Evolutionary conservation across 2,113 vertebrate species (phyloP).

Genomic region (Megaleporinus macrocephalus): DNA sequence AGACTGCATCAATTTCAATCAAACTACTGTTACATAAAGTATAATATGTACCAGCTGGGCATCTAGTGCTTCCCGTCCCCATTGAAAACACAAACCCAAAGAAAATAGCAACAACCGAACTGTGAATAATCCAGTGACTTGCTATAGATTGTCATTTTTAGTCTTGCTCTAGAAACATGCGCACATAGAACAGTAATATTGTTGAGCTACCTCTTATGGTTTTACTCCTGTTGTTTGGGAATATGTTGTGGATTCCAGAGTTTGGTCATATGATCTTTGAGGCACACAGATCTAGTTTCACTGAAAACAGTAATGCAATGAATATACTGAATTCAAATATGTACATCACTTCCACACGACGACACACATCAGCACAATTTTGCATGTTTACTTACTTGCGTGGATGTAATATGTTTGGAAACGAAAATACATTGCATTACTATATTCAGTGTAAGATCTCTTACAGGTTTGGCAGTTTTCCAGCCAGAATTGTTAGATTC

Average conservation of each 20-base stretch:
- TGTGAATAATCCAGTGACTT: not conserved
- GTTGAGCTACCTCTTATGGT: not conserved
- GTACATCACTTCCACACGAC: not conserved
- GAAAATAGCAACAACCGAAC: not conserved
- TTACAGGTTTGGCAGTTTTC: constrained; percentile 14
- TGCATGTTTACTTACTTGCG: not conserved
- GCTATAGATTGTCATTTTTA: constrained; percentile 13
- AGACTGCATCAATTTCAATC: not conserved
- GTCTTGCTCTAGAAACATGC: not conserved
- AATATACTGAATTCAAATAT: not conserved
- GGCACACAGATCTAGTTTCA: constrained; percentile 18
- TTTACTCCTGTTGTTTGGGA: not conserved
- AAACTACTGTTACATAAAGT: not conserved
- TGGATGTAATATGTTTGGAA: not conserved
- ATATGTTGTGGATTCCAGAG: constrained; percentile 43
- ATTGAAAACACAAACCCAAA: not conserved
- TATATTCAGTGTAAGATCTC: not conserved
- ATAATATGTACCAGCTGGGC: not conserved
- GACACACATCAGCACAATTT: not conserved
- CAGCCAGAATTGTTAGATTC: not conserved
- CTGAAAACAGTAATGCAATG: not conserved
- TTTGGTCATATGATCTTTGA: not conserved
- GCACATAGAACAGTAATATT: not conserved
- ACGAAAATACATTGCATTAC: not conserved
- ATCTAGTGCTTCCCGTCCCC: not conserved